Evolutionary conservation across 2,888 invertebrate genomes (phyloP).

Genomic region (Blera fallax): DNA sequence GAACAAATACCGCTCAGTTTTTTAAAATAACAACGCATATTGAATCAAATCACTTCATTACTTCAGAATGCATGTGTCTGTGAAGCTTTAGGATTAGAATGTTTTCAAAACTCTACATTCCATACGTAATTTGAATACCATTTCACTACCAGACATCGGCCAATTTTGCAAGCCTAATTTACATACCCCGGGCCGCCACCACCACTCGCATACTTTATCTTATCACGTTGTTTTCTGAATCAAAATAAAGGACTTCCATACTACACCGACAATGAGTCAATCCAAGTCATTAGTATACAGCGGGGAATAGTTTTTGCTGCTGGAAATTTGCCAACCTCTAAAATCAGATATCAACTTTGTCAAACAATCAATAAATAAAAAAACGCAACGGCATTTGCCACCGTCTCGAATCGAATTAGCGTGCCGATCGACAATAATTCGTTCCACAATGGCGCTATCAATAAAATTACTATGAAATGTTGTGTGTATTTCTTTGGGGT

Average conservation of each 20-base stretch:
- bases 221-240: conserved; percentile 18
- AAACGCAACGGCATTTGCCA: conserved; percentile 1
- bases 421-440: conserved; percentile 65
- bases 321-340: conserved; percentile 42
- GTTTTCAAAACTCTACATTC: not conserved
- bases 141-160: not conserved
- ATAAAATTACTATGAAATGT: conserved; percentile 51
- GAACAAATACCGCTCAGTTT: too few relatives aligned
- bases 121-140: not conserved
- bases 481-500: conserved; percentile 8
- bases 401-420: conserved; percentile 60
- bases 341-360: conserved; percentile 41
- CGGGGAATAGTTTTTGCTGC: not conserved
- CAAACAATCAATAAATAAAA: conserved; percentile 55
- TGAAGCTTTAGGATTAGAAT: too few relatives aligned
- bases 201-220: not conserved
- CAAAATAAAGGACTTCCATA: conserved; percentile 8
- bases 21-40: too few relatives aligned
- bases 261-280: conserved; percentile 31
- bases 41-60: too few relatives aligned
- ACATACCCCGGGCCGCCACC: not conserved
- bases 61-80: too few relatives aligned
- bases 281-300: conserved; percentile 37
- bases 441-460: conserved; percentile 43
- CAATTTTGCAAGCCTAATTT: conserved; percentile 1